Percentiles rank a stretch among this genome's conserved stretches.
These are phyloP conservation scores for Platichthys flesus DNA, from an alignment of 2,113 vertebrate genomes.

Conservation along the genomic window DNA sequence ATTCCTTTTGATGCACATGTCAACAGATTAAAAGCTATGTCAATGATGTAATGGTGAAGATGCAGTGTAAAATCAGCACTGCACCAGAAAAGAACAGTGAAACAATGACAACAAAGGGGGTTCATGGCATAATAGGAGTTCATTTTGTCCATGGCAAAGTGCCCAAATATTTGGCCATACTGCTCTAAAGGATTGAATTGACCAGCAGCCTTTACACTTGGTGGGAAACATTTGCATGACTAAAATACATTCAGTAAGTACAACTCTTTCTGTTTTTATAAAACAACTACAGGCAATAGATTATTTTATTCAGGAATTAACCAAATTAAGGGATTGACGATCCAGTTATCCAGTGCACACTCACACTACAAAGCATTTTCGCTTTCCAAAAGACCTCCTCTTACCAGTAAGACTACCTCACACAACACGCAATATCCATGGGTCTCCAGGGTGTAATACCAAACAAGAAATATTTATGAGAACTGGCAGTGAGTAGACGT, in stretches of 20 bases:
- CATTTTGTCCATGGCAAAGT: background rate
- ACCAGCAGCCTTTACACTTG: background rate
- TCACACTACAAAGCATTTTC: background rate
- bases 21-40: constrained; percentile 23
- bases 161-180: constrained; percentile 29
- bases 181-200: constrained; percentile 10
- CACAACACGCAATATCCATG: background rate
- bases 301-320: constrained; percentile 8
- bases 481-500: background rate
- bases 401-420: too few relatives aligned
- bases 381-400: background rate
- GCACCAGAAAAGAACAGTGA: constrained; percentile 7
- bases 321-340: background rate
- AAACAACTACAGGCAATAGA: too few relatives aligned
- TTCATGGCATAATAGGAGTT: constrained; percentile 6
- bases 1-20: constrained; percentile 42
- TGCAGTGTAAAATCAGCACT: background rate
- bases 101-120: constrained; percentile 42
- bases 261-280: too few relatives aligned
- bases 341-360: background rate
- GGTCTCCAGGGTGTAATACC: background rate
- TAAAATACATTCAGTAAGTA: background rate
- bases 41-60: background rate
- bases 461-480: background rate
- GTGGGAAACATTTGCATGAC: background rate